These are phyloP conservation scores for Phthorimaea operculella DNA, from an alignment of 1,140 invertebrate species.

Conservation along the genomic window DNA sequence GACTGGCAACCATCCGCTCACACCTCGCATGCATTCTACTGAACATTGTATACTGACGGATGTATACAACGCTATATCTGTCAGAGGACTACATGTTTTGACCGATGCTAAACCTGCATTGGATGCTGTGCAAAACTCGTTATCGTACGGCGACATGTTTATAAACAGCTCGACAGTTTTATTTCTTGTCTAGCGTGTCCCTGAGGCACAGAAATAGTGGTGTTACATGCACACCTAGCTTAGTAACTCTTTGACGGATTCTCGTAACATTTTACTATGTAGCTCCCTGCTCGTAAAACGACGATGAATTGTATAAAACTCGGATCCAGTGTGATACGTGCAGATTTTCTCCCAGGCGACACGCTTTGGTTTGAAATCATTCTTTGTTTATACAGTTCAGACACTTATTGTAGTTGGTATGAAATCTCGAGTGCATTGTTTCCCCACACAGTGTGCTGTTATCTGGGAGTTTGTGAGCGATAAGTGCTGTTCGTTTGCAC, in stretches of 20 bases:
- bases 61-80: too few relatives aligned
- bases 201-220: constrained; percentile 22
- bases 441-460: not conserved
- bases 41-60: too few relatives aligned
- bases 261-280: constrained; percentile 1
- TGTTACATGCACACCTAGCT: not conserved
- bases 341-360: not conserved
- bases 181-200: constrained; percentile 24
- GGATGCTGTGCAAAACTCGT: too few relatives aligned
- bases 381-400: not conserved
- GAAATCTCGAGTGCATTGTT: not conserved
- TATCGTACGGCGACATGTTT: not conserved
- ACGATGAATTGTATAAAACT: not conserved
- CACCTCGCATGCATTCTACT: not conserved
- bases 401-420: not conserved
- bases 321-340: not conserved
- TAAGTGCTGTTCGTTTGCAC: not conserved
- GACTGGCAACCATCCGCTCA: constrained; percentile 2
- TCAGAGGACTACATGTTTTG: too few relatives aligned
- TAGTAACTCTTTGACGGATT: not conserved
- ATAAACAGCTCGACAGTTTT: constrained; percentile 19
- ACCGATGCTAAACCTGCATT: too few relatives aligned
- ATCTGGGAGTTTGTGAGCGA: not conserved
- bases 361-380: not conserved
- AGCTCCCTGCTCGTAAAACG: not conserved